Base-by-base conservation (phyloP, 2,113 vertebrate genomes). In the Paraplagusia blochii region DNA sequence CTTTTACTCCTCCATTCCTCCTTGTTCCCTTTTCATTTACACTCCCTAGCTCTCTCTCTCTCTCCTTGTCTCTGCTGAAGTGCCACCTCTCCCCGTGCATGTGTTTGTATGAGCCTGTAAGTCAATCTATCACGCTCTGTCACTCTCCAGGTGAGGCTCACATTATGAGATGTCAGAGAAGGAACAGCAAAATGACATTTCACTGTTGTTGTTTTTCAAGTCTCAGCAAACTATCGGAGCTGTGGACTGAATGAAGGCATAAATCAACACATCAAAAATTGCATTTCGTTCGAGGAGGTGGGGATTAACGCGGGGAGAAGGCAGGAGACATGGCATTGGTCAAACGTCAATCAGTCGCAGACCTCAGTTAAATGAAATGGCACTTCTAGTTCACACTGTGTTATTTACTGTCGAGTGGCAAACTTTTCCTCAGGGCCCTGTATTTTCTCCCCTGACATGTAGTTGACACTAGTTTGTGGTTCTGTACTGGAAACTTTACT, bases 181-280 rank as follows among this genome's bases (percentile, higher is more conserved):
- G 72, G 63, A 80, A 72, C 53, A 35, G 62, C 69, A 66, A 74
- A 85, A 75, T 85, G 77, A 83, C 82, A 77, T 86, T 83, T 79
- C 54, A 67, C 76, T 74, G 62, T 75, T 86, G 81, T 79, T 84
- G 79, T 85, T 80, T 81, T 86, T 85, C 68, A 80, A 82, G 74
- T 76, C 46, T 22, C 7, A 53, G 22, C 22, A 71, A 85, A 85
- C 76, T 81, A 76, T 76, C 42, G 66, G 73, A 7, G 66, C 38
- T 35, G 59, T 35, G 1, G 18, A n/a, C 53, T 79, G 84, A 82
- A 78, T 80, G 86, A 69, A 76, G 74, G 72, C 64, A 51, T 69
- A 71, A 84, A 80, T 83, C 85, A 83, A 79, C 63, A n/a, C 57
- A 79, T 66, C 80, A 48, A 66, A n/a, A 73, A 77, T 76, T 68